A percentile compares a stretch with the other conserved stretches of the same genome.
Evolutionary conservation across 1,140 invertebrate species (phyloP).

Genomic region (Nixonia krombeini): DNA sequence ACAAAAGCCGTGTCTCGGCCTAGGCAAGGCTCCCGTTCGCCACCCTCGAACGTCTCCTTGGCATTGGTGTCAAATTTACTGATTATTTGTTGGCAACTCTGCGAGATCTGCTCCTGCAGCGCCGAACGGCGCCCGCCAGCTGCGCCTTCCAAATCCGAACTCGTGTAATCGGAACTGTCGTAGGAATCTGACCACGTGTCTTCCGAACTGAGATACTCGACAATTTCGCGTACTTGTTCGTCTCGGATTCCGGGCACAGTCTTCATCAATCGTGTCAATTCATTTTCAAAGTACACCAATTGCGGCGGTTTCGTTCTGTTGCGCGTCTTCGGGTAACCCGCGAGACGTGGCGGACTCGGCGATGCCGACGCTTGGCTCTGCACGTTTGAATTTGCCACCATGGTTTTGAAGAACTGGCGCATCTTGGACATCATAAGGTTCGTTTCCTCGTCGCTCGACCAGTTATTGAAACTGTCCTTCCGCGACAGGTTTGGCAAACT

Average conservation of each 20-base stretch:
- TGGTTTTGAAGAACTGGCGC: conserved; percentile 91
- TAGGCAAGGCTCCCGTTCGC: conserved; percentile 65
- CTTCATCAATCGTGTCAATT: conserved; percentile 91
- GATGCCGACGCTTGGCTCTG: conserved; percentile 67
- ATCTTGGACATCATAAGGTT: conserved; percentile 96
- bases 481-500: conserved; percentile 73
- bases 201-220: conserved; percentile 91
- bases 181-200: conserved; percentile 94
- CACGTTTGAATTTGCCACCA: conserved; percentile 79
- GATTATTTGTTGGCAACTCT: conserved; percentile 89
- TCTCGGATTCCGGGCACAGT: conserved; percentile 91
- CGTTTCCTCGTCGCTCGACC: conserved; percentile 93
- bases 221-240: conserved; percentile 90
- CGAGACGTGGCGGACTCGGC: conserved; percentile 72
- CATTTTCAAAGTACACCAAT: conserved; percentile 88
- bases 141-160: conserved; percentile 86
- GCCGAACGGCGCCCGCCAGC: conserved; percentile 78
- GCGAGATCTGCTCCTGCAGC: conserved; percentile 87
- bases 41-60: conserved; percentile 76
- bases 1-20: conserved; percentile 85
- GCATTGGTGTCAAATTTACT: conserved; percentile 82
- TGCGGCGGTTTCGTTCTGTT: conserved; percentile 84
- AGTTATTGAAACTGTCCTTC: conserved; percentile 93
- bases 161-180: conserved; percentile 91
- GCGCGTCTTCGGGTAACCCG: conserved; percentile 71